A percentile compares a stretch with the other conserved stretches of the same genome.
Conservation (phyloP, 92 coral and sea anemone species). For the Zoanthus sociatus region DNA sequence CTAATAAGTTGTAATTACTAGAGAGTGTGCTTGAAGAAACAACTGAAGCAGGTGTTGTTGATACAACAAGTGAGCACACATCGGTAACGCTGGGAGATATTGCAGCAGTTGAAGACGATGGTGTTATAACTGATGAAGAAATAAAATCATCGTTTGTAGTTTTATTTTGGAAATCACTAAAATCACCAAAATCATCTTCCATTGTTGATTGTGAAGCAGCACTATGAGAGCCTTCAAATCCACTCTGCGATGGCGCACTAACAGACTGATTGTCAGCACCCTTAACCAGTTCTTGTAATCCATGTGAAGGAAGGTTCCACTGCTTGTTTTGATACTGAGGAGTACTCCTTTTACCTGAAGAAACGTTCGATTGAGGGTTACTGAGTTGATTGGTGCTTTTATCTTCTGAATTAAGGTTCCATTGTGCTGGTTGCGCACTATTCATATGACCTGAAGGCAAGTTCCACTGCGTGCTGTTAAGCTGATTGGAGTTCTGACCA, state of each 20-base stretch:
- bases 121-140: slow-evolving; percentile 3
- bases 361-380: not conserved
- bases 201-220: slow-evolving; percentile 13
- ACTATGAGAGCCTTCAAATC: slow-evolving; percentile 46
- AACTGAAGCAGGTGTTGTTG: not conserved
- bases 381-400: not conserved
- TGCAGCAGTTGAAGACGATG: not conserved
- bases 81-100: not conserved
- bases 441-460: not conserved
- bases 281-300: not conserved
- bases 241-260: slow-evolving; percentile 20
- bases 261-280: not conserved
- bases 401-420: not conserved
- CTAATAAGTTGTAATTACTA: slow-evolving; percentile 23
- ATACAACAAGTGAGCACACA: not conserved
- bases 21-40: not conserved
- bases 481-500: not conserved
- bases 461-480: slow-evolving; percentile 19
- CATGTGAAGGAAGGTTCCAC: not conserved
- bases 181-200: slow-evolving; percentile 58
- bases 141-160: not conserved
- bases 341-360: not conserved
- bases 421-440: not conserved
- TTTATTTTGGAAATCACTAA: slow-evolving; percentile 67
- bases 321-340: not conserved